phyloP scores from a whole-genome alignment of 2,113 vertebrate genomes.

The Phylloscopus trochilus region DNA sequence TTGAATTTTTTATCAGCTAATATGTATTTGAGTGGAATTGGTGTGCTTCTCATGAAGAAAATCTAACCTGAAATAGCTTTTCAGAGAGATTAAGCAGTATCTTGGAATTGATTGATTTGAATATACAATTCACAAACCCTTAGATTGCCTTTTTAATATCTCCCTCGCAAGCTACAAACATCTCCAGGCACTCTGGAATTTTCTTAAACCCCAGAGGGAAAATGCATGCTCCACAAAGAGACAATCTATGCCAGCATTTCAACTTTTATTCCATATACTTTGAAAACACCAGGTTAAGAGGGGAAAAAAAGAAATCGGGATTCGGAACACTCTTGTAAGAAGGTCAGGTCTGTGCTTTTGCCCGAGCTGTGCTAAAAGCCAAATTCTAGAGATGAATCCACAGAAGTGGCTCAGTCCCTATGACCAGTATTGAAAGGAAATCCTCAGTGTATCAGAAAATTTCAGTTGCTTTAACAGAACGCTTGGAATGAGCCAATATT shows the following conservation, averaged over 20 bases:
- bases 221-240: accelerated
- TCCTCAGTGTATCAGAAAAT: neutral
- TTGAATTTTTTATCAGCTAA: neutral
- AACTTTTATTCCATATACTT: neutral
- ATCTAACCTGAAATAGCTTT: neutral
- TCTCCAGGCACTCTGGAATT: neutral
- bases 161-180: neutral
- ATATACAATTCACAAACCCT: neutral
- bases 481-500: neutral
- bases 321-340: neutral
- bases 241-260: neutral
- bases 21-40: neutral
- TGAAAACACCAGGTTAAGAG: neutral
- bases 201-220: neutral
- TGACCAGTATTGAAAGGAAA: neutral
- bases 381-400: neutral
- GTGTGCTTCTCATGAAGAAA: neutral
- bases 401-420: neutral
- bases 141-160: neutral
- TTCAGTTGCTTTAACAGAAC: neutral
- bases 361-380: neutral
- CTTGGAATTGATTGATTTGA: neutral
- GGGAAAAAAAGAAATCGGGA: neutral
- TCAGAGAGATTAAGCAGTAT: neutral
- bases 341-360: neutral